Evolutionary conservation across 2,797 vertebrate species (phyloP).

Genomic region (Vireo griseus): DNA sequence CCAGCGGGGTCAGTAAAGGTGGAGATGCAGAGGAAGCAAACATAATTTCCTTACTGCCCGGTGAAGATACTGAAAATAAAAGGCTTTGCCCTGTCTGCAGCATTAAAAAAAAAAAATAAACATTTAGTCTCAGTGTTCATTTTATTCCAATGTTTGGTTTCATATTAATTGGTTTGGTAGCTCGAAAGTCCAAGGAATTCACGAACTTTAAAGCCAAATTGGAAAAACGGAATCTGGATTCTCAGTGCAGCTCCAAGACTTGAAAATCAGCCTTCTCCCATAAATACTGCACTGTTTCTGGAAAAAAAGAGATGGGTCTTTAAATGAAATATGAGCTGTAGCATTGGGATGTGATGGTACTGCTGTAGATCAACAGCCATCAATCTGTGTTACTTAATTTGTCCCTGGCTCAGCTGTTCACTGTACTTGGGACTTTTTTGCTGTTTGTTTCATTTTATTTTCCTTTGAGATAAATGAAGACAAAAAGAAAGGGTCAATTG

Average conservation of each 20-base stretch:
- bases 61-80: not conserved
- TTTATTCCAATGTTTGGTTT: not conserved
- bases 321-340: constrained; percentile 38
- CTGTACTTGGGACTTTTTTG: constrained; percentile 25
- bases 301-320: not conserved
- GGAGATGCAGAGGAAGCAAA: not conserved
- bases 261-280: constrained; percentile 9
- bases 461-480: constrained; percentile 50
- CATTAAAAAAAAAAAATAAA: not conserved
- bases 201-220: not conserved
- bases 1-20: not conserved
- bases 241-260: not conserved
- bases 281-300: constrained; percentile 33
- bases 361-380: constrained; percentile 53
- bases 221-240: constrained; percentile 8
- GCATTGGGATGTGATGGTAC: constrained; percentile 7
- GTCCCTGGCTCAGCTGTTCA: constrained; percentile 51
- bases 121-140: not conserved
- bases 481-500: constrained; percentile 17
- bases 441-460: constrained; percentile 49
- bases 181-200: not conserved
- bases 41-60: not conserved
- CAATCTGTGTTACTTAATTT: constrained; percentile 61
- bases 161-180: not conserved
- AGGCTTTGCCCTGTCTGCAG: not conserved